Base-by-base conservation (phyloP, 2,888 invertebrate species). In the Thymelicus lineola region DNA sequence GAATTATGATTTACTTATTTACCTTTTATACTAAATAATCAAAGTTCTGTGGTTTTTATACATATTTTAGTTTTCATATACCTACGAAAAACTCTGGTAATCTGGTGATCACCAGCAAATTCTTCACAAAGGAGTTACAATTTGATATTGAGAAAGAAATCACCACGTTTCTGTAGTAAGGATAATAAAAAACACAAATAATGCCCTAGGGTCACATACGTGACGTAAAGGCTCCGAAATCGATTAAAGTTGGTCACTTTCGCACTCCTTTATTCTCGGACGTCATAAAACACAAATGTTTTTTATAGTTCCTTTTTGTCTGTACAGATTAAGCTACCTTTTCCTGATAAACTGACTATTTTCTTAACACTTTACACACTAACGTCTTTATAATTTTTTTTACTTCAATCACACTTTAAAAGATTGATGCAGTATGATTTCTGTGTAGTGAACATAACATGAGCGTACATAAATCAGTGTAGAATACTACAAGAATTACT, bases 181-280 rank as follows among this genome's bases (percentile, higher is more conserved):
- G 46, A 36, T 46, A n/a, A 45, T 36, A 64, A 63, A 48, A 61
- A 58, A 9, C 0, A 58, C 46, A 58, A 58, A 63, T 50, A 63
- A 38, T 74, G 64, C 76, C 73, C 61, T 59, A 17, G 76, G 76
- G 76, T 67, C 71, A 70, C 72, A 72, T 75, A 73, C 65, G 64
- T 68, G 68, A 66, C 70, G 70, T 70, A 61, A 70, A 71, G 64
- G 70, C 69, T 63, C 72, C 72, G 70, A 66, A 73, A 75, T 72
- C 75, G 75, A 75, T 75, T 75, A 73, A 75, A 75, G 70, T 75
- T 75, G 73, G 36, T 48, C 69, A 63, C 69, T 70, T 59, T 75
- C 74, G 64, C 66, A 71, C 63, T 64, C 69, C 69, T 67, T 73
- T 75, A 72, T 74, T 71, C 68, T 73, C 64, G 72, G 72, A 63